These are phyloP conservation scores for Potamilus streckersoni DNA, from an alignment of 1,140 invertebrate genomes.

Conservation along the genomic window DNA sequence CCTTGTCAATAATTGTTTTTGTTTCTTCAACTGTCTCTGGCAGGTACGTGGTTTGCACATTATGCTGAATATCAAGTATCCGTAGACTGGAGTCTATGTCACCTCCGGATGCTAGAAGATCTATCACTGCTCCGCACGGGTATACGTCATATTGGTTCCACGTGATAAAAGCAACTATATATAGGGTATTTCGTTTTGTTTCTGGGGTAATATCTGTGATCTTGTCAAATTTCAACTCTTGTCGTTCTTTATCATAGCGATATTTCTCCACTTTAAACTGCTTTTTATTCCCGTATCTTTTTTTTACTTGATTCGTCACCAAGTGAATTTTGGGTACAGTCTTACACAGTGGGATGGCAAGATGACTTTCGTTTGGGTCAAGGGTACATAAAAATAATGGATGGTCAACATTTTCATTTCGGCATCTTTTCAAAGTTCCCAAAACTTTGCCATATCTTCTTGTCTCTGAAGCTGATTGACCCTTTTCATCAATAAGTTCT, in stretches of 20 bases:
- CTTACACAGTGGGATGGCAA: conserved; percentile 50
- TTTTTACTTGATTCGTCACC: conserved; percentile 25
- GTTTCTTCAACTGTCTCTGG: conserved; percentile 10
- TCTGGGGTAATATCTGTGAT: conserved; percentile 13
- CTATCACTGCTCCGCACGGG: conserved; percentile 24
- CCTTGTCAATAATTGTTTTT: conserved; percentile 1
- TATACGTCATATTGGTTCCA: conserved; percentile 22
- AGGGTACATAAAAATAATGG: conserved; percentile 38
- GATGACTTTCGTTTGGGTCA: conserved; percentile 35
- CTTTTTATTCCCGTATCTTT: conserved; percentile 10
- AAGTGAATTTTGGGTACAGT: conserved; percentile 50
- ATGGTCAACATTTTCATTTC: too few species aligned
- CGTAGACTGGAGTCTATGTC: conserved; percentile 12
- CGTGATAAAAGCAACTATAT: conserved; percentile 17
- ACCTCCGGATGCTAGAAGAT: conserved; percentile 3
- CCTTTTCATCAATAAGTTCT: too few species aligned
- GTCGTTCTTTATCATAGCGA: conserved; percentile 16
- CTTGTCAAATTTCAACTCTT: conserved; percentile 3
- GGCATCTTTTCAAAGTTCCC: too few species aligned
- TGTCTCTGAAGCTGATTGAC: too few species aligned
- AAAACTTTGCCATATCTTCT: too few species aligned
- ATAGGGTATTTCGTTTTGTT: conserved; percentile 5
- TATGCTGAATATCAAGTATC: conserved; percentile 21
- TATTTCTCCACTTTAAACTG: conserved; percentile 38
- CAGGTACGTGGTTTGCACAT: conserved; percentile 22